Evolutionary conservation across 2,888 invertebrate species (phyloP).

Genomic region (Dolichopus griseipennis): DNA sequence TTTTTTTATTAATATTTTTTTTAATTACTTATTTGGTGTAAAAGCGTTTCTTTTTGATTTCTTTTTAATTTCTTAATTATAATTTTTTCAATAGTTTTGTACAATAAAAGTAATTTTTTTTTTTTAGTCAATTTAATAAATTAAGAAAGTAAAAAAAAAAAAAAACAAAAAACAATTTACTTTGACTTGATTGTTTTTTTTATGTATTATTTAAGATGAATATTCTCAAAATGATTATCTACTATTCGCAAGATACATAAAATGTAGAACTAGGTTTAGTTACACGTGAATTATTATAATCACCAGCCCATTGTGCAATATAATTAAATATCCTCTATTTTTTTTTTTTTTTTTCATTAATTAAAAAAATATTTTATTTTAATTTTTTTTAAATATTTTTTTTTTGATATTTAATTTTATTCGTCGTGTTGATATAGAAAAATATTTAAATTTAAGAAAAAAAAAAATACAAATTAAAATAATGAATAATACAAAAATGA

Average conservation of each 20-base stretch:
- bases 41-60: conserved; percentile 10
- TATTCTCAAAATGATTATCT: conserved; percentile 9
- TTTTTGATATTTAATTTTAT: too few relatives aligned
- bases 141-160: conserved; percentile 10
- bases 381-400: too few relatives aligned
- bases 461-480: too few relatives aligned
- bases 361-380: conserved; percentile 18
- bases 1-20: not conserved
- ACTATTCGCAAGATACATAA: conserved; percentile 41
- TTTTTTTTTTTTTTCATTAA: conserved; percentile 7
- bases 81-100: not conserved
- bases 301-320: conserved; percentile 39
- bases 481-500: too few relatives aligned
- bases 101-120: not conserved
- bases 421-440: too few relatives aligned
- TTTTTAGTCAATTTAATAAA: conserved; percentile 19
- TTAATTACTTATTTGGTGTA: not conserved
- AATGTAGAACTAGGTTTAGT: conserved; percentile 42
- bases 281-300: conserved; percentile 35
- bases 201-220: conserved; percentile 17
- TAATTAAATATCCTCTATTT: conserved; percentile 37
- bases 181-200: conserved; percentile 12
- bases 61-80: conserved; percentile 17
- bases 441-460: too few relatives aligned
- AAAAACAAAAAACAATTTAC: not conserved